phyloP scores from a whole-genome alignment of 2,888 invertebrate genomes.

The Campaea margaritaria region DNA sequence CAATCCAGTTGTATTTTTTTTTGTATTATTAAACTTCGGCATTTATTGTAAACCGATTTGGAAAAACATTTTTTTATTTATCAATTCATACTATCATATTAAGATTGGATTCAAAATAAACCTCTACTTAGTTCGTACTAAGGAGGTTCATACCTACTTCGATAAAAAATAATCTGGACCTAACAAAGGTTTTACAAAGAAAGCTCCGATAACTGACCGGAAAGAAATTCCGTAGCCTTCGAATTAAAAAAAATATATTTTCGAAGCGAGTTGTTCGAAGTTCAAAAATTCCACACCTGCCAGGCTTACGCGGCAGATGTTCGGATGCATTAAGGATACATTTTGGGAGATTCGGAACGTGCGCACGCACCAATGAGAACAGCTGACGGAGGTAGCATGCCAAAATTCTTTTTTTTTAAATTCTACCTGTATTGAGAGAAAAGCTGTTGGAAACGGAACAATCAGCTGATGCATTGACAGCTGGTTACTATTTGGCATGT shows the following conservation, averaged over 20 bases:
- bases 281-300: conserved; percentile 77
- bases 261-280: conserved; percentile 51
- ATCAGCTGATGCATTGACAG: conserved; percentile 66
- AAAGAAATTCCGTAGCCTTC: conserved; percentile 8
- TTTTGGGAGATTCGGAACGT: conserved; percentile 68
- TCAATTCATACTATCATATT: too few species aligned
- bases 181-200: not conserved
- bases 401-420: conserved; percentile 52
- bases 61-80: too few species aligned
- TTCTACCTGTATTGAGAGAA: conserved; percentile 61
- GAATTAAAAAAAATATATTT: conserved; percentile 35
- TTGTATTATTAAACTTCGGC: too few species aligned
- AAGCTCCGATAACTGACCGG: not conserved
- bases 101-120: too few species aligned
- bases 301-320: conserved; percentile 65
- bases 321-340: conserved; percentile 61
- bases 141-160: too few species aligned
- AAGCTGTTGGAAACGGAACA: conserved; percentile 45
- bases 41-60: too few species aligned
- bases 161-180: too few species aligned
- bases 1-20: too few species aligned
- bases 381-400: conserved; percentile 67
- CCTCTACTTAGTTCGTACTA: too few species aligned
- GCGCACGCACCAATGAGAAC: conserved; percentile 62
- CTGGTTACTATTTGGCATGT: conserved; percentile 18